phyloP scores from a whole-genome alignment of 2,113 vertebrate species.

The Okapia johnstoni region DNA sequence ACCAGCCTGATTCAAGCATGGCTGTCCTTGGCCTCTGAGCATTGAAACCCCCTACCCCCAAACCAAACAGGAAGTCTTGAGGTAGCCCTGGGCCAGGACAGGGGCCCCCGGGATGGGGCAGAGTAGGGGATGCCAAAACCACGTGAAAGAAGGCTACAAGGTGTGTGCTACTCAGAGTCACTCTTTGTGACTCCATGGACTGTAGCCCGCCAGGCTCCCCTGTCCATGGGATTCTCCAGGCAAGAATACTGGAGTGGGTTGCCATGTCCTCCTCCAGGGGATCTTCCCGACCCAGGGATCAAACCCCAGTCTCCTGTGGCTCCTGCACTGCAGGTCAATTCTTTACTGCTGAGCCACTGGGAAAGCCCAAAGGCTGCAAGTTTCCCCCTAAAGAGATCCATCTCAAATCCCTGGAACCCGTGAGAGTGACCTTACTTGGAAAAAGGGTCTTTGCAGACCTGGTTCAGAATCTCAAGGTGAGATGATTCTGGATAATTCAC shows the following conservation, averaged over 20 bases:
- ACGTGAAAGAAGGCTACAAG: background rate
- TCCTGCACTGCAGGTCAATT: background rate
- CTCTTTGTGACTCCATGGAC: background rate
- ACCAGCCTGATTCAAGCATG: background rate
- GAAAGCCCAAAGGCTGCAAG: background rate
- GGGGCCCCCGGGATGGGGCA: accelerated
- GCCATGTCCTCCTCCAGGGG: background rate
- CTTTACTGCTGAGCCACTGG: background rate
- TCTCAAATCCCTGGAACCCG: background rate
- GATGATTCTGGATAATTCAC: no score
- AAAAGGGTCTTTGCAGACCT: background rate
- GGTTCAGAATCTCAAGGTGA: background rate
- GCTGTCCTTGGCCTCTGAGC: background rate
- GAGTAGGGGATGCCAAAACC: background rate
- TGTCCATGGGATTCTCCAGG: background rate
- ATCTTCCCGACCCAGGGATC: background rate
- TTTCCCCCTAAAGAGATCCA: background rate
- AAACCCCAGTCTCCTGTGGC: background rate
- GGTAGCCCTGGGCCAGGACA: no score
- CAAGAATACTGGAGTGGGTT: background rate
- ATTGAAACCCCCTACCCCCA: background rate
- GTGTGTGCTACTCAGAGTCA: background rate
- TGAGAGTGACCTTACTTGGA: no score
- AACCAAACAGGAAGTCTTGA: background rate
- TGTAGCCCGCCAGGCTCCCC: background rate